Conservation (phyloP, 64 coral and sea anemone species). For the Astreopora myriophthalma region DNA sequence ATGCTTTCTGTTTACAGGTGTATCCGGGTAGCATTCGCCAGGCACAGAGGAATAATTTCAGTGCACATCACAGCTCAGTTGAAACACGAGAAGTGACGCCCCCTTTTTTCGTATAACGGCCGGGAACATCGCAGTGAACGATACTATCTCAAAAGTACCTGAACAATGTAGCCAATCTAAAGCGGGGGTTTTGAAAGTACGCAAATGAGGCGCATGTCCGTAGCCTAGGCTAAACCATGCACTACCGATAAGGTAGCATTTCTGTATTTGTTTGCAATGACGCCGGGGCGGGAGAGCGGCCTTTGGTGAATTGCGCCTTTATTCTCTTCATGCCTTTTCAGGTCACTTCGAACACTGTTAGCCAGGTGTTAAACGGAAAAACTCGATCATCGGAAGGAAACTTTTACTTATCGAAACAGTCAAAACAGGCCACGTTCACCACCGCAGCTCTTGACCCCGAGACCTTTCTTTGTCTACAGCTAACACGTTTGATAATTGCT, state of each 20-base stretch:
- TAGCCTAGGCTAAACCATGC: not conserved
- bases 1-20: not conserved
- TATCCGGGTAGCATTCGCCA: not conserved
- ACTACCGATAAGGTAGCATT: not conserved
- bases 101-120: not conserved
- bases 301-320: not conserved
- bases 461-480: constrained; percentile 40
- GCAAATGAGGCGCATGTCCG: not conserved
- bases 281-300: not conserved
- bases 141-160: not conserved
- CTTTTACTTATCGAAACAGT: constrained; percentile 50
- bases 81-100: not conserved
- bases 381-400: constrained; percentile 61
- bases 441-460: constrained; percentile 34
- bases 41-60: not conserved
- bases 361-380: constrained; percentile 60
- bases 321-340: not conserved
- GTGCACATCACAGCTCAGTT: not conserved
- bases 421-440: constrained; percentile 21
- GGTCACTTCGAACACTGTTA: not conserved
- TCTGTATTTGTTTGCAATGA: not conserved
- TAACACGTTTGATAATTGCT: constrained; percentile 50
- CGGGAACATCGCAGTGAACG: not conserved
- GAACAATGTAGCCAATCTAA: not conserved
- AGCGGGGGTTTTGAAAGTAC: not conserved